A percentile compares a stretch with the other conserved stretches of the same genome.
Conservation (phyloP, 1,140 invertebrate species). For the Theocolax elegans region DNA sequence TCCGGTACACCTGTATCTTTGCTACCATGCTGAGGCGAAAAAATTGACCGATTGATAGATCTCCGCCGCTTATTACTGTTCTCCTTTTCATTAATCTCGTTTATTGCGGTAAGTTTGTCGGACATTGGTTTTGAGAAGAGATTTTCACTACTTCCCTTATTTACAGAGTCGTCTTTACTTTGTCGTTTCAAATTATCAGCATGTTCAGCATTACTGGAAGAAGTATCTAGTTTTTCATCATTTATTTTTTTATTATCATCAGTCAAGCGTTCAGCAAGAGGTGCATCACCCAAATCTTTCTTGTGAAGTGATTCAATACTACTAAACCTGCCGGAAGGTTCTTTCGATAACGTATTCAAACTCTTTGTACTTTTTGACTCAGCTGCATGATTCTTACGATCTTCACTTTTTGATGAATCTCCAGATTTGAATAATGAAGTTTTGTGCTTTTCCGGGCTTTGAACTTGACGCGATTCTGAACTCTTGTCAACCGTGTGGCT, state of each 20-base stretch:
- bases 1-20: slow-evolving; percentile 73
- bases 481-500: not conserved
- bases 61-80: slow-evolving; percentile 55
- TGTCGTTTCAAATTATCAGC: slow-evolving; percentile 27
- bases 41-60: slow-evolving; percentile 73
- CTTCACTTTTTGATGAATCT: slow-evolving; percentile 42
- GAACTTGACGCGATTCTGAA: not conserved
- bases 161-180: slow-evolving; percentile 8
- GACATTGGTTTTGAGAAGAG: slow-evolving; percentile 40
- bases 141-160: slow-evolving; percentile 46
- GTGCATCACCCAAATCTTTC: slow-evolving; percentile 19
- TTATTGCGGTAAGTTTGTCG: slow-evolving; percentile 46
- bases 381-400: slow-evolving; percentile 44
- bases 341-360: not conserved
- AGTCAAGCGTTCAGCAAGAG: slow-evolving; percentile 15
- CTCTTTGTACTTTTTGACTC: not conserved
- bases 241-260: slow-evolving; percentile 14
- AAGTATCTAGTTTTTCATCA: not conserved
- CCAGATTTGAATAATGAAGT: not conserved
- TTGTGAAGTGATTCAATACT: not conserved
- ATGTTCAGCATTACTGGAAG: not conserved
- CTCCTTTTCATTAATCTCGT: slow-evolving; percentile 52
- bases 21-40: slow-evolving; percentile 74
- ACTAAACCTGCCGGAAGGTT: not conserved
- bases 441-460: not conserved